Base-by-base conservation (phyloP, 2,113 vertebrate genomes). In the Gavialis gangeticus region DNA sequence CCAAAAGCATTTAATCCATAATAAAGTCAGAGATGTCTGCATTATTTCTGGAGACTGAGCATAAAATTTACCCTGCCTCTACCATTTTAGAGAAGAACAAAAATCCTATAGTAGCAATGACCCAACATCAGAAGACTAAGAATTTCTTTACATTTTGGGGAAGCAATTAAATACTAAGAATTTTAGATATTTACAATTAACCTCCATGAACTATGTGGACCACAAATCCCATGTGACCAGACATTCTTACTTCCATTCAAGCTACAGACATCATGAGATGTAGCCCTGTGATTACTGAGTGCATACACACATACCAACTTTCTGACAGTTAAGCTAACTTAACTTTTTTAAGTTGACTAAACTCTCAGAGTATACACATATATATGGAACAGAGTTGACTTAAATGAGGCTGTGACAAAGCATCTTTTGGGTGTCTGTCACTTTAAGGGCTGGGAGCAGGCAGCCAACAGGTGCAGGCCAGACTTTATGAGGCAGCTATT, bases 61-160 rank as follows among this genome's bases (percentile, higher is more conserved):
- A 58, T 4, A 0, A 0, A 56, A 63, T 83, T 17, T 19, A 18
- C 77, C 56, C 63, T 66, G 14, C 6, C 13, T 66, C 30, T 13
- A 75, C 2, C 78, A 73, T 76, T 58, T 4, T 22, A 76, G 46
- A 73, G 30, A 46, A 63, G 30, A 73, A 83, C 88, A 75, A 37
- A 15, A 55, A 28, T 83, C 94, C 91, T 59, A 46, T 30, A 82
- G 56, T 25, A 85, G 18, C 12, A 7, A 16, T 28, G 10, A 21
- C 54, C 18, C 63, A 87, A 15, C 27, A 57, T 69, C 59, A 83
- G 73, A 10, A 7, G 0, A 56, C 34, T 2, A 0, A 10, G 25
- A 12, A 12, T 56, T 71, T 63, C 58, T 30, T 75, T 75, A 67
- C 28, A 87, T 11, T 91, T 30, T 15, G 80, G 28, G 12, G 4